Evolutionary conservation across 1,140 invertebrate species (phyloP), one percentile per base, ranked within the genome.

Genomic region (Periplaneta americana): DNA sequence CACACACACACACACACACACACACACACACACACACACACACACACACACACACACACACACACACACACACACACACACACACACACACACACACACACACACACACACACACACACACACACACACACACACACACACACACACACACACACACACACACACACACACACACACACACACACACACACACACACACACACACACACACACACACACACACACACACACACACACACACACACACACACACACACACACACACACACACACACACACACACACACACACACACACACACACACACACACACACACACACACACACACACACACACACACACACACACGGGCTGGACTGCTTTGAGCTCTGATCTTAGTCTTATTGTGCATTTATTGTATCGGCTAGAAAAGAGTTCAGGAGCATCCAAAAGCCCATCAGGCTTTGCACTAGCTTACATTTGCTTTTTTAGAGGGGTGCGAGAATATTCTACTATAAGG

Each of bases 141-240:
- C 83, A 84, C 83, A 84, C 85, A 85, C 84, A 85, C 83, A 85
- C 84, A 84, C 84, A 83, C 82, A 85, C 83, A 84, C 81, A 85
- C 83, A 84, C 82, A 82, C 82, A 83, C 82, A 84, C 82, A 84
- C 83, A 82, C 82, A 86, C 83, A 84, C 80, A 83, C 81, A 84
- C 83, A 84, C 82, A 84, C 84, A 84, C 83, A 84, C 84, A 84
- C 80, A 84, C 82, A 83, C 81, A 81, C 83, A 83, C 84, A 83
- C 84, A 85, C 83, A 82, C 79, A 84, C 82, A 83, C 77, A 85
- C 78, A 84, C 84, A 82, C 80, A 84, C 81, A 84, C 81, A 83
- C 82, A 83, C 81, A 84, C 81, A 82, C 85, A 84, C 82, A 84
- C 84, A 83, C 84, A 84, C 83, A 83, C 76, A 84, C 84, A 82